Evolutionary conservation across 2,113 vertebrate genomes (phyloP), one percentile per base, ranked within the genome.

Genomic region (Myocastor coypus): DNA sequence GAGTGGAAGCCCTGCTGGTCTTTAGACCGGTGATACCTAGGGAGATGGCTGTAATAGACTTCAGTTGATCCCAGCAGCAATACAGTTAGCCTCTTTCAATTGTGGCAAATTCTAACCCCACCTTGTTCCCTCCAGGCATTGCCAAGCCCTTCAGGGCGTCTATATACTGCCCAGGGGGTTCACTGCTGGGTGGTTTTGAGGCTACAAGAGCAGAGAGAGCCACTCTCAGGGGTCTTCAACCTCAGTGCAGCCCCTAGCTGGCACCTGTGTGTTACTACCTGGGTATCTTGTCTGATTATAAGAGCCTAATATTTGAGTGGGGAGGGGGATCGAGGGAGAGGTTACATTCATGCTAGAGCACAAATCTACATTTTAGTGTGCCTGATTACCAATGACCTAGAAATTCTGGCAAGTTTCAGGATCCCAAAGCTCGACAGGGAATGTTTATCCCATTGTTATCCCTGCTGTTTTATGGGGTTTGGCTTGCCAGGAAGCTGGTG

Each of bases 351-450:
- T 17, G 42, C 17, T 17, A 50, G 42, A 30, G 14, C 42, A 78
- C 42, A 78, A 50, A 32, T 78, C 28, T 50, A 17, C 52, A 83
- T 37, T 40, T 59, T 12, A 19, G 32, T 71, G 37, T 7, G 66
- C 11, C 66, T 40, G 14, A 24, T 90, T 55, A 40, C 40, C 55
- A 57, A 66, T 6, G 40, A 92, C 81, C 52, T 80, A 69, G 66
- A 89, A 83, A 80, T 57, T 64, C 63, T 66, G 75, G 75, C 52
- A 86, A 85, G 83, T 69, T 42, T 92, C 81, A 69, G 7, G 10
- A 73, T 89, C 24, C 57, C 81, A 64, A 20, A 84, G n/a, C 26
- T 69, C 68, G 57, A 50, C 57, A 81, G 50, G 40, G 24, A 73
- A 55, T 46, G 17, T n/a, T 93, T 88, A 37, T 40, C n/a, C 82